phyloP scores from a whole-genome alignment of 2,113 vertebrate genomes.

The Bujurquina vittata region DNA sequence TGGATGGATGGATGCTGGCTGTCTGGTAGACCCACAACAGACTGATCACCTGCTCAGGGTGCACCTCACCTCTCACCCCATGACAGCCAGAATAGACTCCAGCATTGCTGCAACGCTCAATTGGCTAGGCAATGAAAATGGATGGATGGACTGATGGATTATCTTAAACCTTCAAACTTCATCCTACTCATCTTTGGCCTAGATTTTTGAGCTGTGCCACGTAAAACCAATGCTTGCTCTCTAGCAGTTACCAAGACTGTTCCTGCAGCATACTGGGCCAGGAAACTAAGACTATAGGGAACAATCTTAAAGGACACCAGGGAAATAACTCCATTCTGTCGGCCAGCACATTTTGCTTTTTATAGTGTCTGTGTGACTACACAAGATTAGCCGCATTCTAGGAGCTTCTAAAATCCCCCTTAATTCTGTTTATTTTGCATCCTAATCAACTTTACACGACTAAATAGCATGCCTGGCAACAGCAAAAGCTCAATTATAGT shows the following conservation, averaged over 20 bases:
- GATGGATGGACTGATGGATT: background rate
- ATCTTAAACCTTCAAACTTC: constrained; percentile 33
- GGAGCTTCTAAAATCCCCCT: constrained; percentile 42
- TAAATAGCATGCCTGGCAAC: constrained; percentile 42
- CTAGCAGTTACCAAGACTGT: constrained; percentile 17
- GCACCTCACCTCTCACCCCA: background rate
- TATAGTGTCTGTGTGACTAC: constrained; percentile 53
- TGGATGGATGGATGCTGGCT: background rate
- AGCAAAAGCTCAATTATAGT: constrained; percentile 23
- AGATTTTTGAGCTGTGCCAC: constrained; percentile 24
- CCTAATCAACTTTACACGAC: constrained; percentile 60
- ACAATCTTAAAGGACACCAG: constrained; percentile 60
- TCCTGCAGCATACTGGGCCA: constrained; percentile 37
- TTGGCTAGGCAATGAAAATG: background rate
- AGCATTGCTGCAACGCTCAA: background rate
- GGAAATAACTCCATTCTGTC: constrained; percentile 67
- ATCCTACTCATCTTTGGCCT: constrained; percentile 27
- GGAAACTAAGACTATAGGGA: constrained; percentile 36
- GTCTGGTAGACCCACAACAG: background rate
- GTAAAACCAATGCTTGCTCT: constrained; percentile 5
- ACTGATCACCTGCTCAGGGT: background rate
- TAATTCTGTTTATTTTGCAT: constrained; percentile 41
- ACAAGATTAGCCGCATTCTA: constrained; percentile 40
- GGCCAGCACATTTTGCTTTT: constrained; percentile 69
- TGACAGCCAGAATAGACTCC: too few relatives aligned